A percentile compares a stretch with the other conserved stretches of the same genome.
Conservation (phyloP, 2,888 invertebrate genomes). For the Dryococelus australis region DNA sequence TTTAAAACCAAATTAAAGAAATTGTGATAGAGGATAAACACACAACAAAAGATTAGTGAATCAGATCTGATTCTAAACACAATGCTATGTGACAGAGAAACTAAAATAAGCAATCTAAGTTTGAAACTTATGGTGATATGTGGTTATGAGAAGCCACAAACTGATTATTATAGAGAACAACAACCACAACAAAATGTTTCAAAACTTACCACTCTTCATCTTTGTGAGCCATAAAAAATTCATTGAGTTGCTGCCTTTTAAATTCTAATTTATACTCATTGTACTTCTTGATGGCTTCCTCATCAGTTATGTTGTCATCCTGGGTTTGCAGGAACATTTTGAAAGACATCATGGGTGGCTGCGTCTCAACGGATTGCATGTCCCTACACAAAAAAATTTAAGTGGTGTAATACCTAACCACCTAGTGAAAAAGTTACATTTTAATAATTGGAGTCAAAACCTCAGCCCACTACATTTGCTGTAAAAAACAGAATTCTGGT, state of each 20-base stretch:
- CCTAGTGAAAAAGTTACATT: no score
- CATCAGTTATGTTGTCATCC: conserved; percentile 97
- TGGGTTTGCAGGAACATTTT: conserved; percentile 96
- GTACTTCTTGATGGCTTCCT: conserved; percentile 95
- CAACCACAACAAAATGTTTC: not conserved
- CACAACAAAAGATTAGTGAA: no score
- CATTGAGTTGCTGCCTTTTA: conserved; percentile 93
- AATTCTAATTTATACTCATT: conserved; percentile 99
- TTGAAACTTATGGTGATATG: not conserved
- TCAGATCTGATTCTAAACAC: not conserved
- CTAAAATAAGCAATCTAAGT: not conserved
- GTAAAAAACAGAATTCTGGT: no score
- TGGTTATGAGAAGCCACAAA: not conserved
- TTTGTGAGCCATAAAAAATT: conserved; percentile 98
- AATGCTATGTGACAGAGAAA: not conserved
- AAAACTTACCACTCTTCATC: conserved; percentile 97
- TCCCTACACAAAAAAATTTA: conserved; percentile 51
- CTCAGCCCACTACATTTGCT: no score
- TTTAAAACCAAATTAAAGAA: no score
- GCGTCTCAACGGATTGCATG: conserved; percentile 68
- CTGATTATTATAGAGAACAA: not conserved
- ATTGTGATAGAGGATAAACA: no score
- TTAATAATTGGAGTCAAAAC: no score
- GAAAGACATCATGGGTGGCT: conserved; percentile 95
- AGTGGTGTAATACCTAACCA: conserved; percentile 28